Evolutionary conservation across 2,797 vertebrate species (phyloP).

Genomic region (Avahi laniger): DNA sequence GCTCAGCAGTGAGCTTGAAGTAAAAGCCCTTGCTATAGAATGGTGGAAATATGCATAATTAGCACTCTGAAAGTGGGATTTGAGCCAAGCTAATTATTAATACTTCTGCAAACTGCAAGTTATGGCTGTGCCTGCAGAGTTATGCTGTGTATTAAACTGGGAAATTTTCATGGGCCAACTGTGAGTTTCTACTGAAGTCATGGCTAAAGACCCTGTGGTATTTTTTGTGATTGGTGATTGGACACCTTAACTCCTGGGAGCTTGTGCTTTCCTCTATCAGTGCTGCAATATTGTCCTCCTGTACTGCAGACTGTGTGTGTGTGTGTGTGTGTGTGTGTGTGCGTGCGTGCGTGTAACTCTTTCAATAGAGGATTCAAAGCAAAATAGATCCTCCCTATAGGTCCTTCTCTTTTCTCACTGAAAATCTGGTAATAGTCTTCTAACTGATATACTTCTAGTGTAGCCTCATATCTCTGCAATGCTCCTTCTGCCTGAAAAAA

Average conservation of each 20-base stretch:
- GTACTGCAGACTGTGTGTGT: neutral
- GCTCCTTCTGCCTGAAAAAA: neutral
- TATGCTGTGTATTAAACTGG: neutral
- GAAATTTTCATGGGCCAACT: neutral
- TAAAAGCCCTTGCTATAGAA: neutral
- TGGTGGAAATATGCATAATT: neutral
- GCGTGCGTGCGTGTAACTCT: neutral
- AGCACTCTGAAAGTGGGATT: neutral
- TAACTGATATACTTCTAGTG: slow-evolving; percentile 1
- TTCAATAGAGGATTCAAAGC: neutral
- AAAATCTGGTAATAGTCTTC: neutral
- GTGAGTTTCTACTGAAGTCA: neutral
- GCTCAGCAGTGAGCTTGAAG: neutral
- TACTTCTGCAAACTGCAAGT: slow-evolving; percentile 29
- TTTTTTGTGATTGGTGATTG: neutral
- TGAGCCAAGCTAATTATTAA: slow-evolving; percentile 7
- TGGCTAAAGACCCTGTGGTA: neutral
- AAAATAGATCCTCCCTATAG: neutral
- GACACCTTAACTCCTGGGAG: neutral
- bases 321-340: neutral
- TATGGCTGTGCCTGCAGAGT: neutral
- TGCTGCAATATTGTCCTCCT: neutral
- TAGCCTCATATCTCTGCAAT: neutral
- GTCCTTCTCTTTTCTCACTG: neutral
- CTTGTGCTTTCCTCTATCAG: neutral